phyloP scores from a whole-genome alignment of 2,113 vertebrate species.

The Oncorhynchus mykiss region DNA sequence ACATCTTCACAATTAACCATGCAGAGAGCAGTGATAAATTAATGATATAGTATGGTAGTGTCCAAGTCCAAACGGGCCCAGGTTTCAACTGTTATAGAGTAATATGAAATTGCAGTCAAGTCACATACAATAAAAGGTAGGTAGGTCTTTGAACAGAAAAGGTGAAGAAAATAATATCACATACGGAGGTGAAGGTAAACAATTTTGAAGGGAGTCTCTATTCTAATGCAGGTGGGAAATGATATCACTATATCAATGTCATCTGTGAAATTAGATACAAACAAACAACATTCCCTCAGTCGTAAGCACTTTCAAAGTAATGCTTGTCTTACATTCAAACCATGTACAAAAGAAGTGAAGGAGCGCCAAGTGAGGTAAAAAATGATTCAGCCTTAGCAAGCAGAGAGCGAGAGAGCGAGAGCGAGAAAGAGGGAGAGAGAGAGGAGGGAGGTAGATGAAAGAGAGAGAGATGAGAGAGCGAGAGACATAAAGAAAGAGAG shows the following conservation, averaged over 20 bases:
- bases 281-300: neutral
- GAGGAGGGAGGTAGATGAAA: too few relatives aligned
- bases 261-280: neutral
- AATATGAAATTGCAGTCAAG: neutral
- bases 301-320: constrained; percentile 6
- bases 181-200: neutral
- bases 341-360: neutral
- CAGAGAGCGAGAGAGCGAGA: neutral
- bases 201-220: neutral
- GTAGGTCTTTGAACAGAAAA: neutral
- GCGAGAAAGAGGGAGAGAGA: too few relatives aligned
- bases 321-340: neutral
- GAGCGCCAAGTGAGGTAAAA: neutral
- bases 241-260: neutral
- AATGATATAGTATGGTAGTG: neutral
- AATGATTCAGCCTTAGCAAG: neutral
- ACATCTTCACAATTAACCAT: too few relatives aligned
- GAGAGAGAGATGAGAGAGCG: too few relatives aligned
- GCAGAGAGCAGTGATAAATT: neutral
- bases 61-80: neutral
- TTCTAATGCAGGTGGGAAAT: neutral
- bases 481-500: too few relatives aligned
- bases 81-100: neutral
- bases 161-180: neutral
- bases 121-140: neutral